Evolutionary conservation across 2,888 invertebrate species (phyloP), one percentile per base, ranked within the genome.

Genomic region (Drosophila seclusa): DNA sequence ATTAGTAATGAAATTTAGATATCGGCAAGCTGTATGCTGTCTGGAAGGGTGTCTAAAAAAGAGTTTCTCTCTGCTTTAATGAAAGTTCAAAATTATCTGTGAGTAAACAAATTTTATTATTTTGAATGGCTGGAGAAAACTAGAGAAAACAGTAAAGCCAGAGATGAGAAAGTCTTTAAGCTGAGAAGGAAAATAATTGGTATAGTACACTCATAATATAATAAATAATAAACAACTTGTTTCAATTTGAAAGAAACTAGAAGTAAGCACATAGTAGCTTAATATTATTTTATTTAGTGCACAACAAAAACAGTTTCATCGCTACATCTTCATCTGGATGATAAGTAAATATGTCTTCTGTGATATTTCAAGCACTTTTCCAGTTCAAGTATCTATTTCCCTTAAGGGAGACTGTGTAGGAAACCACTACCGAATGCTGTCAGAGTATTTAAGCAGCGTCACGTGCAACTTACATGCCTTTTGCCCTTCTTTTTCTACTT

Each of bases 401-500:
- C 49, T 16, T 45, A 4, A 8, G 45, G 57, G 32, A 31, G 48
- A 36, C 16, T 11, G 5, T 42, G 45, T 21, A 49, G 32, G 21
- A 3, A 40, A 45, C 45, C 29, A 49, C 60, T 55, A 57, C 36
- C 57, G 40, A 24, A 53, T 62, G 52, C 24, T 59, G 29, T n/a
- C 27, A 55, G 66, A 34, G 55, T 66, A 73, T 70, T 76, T 80
- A 70, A 40, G 77, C 62, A 69, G 36, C 29, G 54, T 77, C 69
- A 78, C 74, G 79, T 60, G 65, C 57, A 48, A 68, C 50, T 71
- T 55, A n/a, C 27, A 13, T 40, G 45, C 6, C 38, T 24, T 53
- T 62, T 64, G 27, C 61, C 24, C 24, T 59, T 53, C 60, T 52
- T 49, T 34, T 18, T 57, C 24, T 36, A 61, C 57, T 50, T 50